phyloP scores from a whole-genome alignment of 2,113 vertebrate species.

The Vidua chalybeata region DNA sequence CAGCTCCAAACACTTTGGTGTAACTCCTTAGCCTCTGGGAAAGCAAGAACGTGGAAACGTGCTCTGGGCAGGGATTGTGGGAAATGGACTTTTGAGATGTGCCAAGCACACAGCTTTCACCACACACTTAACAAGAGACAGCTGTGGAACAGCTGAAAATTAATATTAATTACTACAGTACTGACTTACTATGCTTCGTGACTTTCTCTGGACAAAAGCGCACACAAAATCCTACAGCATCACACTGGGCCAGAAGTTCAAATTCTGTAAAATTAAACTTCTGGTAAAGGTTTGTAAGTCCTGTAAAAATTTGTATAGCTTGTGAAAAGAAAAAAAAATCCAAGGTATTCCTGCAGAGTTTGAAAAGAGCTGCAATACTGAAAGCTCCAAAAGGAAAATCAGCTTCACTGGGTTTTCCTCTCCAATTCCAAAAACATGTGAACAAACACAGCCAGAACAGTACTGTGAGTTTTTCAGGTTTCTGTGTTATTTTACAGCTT shows the following conservation, averaged over 20 bases:
- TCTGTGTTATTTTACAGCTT: not conserved
- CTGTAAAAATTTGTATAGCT: not conserved
- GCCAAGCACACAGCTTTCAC: not conserved
- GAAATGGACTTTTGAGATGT: not conserved
- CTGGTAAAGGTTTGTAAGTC: not conserved
- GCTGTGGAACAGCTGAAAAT: not conserved
- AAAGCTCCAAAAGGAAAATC: not conserved
- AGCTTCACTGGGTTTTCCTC: not conserved
- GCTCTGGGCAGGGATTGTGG: not conserved
- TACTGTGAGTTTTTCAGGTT: not conserved
- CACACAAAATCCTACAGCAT: not conserved
- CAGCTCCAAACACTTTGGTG: not conserved
- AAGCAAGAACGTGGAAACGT: not conserved
- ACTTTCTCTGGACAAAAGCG: not conserved
- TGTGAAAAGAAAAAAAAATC: not conserved
- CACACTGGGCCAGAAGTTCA: not conserved
- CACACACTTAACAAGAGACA: conserved; percentile 21
- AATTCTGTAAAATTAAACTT: not conserved
- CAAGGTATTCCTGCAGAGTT: not conserved
- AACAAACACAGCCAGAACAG: not conserved
- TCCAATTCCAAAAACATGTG: not conserved
- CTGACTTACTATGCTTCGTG: not conserved
- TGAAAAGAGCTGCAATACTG: not conserved
- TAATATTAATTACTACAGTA: not conserved
- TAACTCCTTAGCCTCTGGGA: not conserved